Evolutionary conservation across 1,140 invertebrate genomes (phyloP).

Genomic region (Zaprionus gabonicus): DNA sequence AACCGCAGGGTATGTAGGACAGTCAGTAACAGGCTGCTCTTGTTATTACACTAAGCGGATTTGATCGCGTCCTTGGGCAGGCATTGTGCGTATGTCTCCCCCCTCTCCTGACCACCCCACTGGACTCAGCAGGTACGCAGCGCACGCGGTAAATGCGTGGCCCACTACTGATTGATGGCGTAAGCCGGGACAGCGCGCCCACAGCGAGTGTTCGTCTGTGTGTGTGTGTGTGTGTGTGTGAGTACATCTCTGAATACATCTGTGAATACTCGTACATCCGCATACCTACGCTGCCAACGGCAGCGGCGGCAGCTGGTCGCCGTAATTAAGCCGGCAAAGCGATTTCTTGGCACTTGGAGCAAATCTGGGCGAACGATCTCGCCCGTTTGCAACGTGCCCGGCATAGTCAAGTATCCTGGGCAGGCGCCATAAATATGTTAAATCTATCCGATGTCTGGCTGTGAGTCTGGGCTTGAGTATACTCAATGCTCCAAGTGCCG

Average conservation of each 20-base stretch:
- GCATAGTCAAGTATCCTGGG: conserved; percentile 53
- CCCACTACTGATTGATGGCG: conserved; percentile 66
- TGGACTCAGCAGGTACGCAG: background rate
- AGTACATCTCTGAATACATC: background rate
- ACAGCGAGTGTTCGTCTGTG: background rate
- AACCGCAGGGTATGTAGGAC: conserved; percentile 9
- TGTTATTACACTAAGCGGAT: conserved; percentile 73
- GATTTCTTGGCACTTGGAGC: conserved; percentile 38
- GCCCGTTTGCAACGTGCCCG: conserved; percentile 57
- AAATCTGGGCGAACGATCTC: conserved; percentile 60
- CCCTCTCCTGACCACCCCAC: background rate
- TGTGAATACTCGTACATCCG: conserved; percentile 48
- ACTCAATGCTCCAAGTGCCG: conserved; percentile 40
- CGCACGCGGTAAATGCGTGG: background rate
- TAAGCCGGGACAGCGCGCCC: conserved; percentile 52
- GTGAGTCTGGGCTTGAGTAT: conserved; percentile 19
- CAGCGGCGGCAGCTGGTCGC: conserved; percentile 27
- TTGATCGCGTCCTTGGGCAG: conserved; percentile 66
- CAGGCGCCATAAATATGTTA: conserved; percentile 60
- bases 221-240: too few relatives aligned
- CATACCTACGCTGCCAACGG: conserved; percentile 52
- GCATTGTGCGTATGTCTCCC: conserved; percentile 38
- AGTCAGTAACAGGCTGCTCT: conserved; percentile 34
- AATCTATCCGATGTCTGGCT: conserved; percentile 8
- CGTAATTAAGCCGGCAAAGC: conserved; percentile 68